A percentile compares a stretch with the other conserved stretches of the same genome.
phyloP scores from a whole-genome alignment of 2,113 vertebrate species.

The Microtus montanus region DNA sequence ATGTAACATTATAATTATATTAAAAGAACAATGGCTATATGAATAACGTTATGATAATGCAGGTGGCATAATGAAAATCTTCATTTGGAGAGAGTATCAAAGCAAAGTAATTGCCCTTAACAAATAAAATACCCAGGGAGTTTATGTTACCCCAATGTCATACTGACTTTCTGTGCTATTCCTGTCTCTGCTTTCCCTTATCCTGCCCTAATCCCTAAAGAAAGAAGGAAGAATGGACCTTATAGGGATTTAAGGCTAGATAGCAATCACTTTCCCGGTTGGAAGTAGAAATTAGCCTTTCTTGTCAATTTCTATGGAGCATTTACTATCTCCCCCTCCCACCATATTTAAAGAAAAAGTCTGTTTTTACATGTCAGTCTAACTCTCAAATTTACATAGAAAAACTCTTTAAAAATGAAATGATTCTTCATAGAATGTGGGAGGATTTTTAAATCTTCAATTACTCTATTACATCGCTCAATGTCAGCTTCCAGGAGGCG shows the following conservation, averaged over 20 bases:
- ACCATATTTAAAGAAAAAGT: conserved; percentile 37
- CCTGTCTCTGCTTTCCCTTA: not conserved
- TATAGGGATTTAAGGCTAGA: not conserved
- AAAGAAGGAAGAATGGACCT: not conserved
- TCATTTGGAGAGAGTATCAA: not conserved
- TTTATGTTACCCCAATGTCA: not conserved
- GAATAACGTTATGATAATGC: not conserved
- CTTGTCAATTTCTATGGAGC: not conserved
- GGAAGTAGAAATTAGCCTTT: conserved; percentile 31
- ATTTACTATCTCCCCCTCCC: conserved; percentile 9
- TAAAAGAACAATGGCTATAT: not conserved
- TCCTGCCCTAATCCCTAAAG: not conserved
- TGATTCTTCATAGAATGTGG: conserved; percentile 12
- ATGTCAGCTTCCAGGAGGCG: conserved; percentile 42
- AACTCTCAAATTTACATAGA: not conserved
- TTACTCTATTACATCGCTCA: conserved; percentile 44
- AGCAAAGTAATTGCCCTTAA: not conserved
- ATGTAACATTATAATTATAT: not conserved
- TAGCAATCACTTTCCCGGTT: not conserved
- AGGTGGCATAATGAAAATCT: not conserved
- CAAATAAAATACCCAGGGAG: not conserved
- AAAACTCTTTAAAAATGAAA: conserved; percentile 34
- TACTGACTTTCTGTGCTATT: not conserved
- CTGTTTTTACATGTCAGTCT: not conserved
- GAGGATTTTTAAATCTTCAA: conserved; percentile 42